A percentile compares a stretch with the other conserved stretches of the same genome.
phyloP scores from a whole-genome alignment of 2,888 invertebrate genomes.

The Philhelius pedissequus region DNA sequence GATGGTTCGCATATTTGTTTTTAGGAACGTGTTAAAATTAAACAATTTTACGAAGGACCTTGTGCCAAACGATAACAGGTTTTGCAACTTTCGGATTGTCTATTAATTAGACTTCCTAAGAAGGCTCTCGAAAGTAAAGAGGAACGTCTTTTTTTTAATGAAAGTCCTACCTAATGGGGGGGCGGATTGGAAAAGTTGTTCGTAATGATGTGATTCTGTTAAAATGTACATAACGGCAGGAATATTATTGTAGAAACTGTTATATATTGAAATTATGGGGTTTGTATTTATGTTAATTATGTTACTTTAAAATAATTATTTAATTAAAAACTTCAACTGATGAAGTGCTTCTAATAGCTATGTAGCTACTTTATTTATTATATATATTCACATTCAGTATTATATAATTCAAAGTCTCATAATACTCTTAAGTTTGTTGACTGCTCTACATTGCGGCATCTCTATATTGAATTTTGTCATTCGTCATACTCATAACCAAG shows the following conservation, averaged over 20 bases:
- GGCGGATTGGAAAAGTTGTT: neutral
- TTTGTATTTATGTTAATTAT: neutral
- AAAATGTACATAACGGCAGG: neutral
- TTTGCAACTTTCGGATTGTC: neutral
- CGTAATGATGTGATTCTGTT: neutral
- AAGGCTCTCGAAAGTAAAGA: neutral
- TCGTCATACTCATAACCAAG: neutral
- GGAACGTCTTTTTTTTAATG: conserved; percentile 5
- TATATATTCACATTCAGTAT: neutral
- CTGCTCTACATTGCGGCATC: neutral
- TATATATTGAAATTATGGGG: neutral
- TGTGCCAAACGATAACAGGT: neutral
- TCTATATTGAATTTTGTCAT: neutral
- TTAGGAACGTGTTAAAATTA: conserved; percentile 3
- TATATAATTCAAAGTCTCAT: neutral
- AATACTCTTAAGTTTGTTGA: neutral
- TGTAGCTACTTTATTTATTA: neutral
- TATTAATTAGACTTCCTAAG: neutral
- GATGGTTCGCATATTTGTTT: neutral
- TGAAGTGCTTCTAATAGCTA: too few species aligned
- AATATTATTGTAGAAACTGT: neutral
- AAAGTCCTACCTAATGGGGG: neutral
- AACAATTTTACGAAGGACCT: neutral
- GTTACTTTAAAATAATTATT: neutral
- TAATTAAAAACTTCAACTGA: neutral